phyloP scores from a whole-genome alignment of 2,888 invertebrate species.

The Plemyria rubiginata region DNA sequence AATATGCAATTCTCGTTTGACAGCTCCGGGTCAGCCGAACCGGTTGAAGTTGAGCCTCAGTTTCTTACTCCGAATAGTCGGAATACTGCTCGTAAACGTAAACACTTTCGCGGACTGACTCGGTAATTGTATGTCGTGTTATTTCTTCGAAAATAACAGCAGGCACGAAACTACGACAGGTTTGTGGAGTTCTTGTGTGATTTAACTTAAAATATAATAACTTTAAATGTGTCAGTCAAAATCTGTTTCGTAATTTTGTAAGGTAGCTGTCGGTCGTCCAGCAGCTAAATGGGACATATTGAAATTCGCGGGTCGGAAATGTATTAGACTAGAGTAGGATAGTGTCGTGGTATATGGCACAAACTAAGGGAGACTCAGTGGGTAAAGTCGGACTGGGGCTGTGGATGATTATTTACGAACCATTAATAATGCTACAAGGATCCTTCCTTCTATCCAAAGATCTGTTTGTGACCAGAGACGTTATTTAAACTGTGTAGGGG shows the following conservation, averaged over 20 bases:
- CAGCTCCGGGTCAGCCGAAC: constrained; percentile 37
- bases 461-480: too few relatives aligned
- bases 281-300: too few relatives aligned
- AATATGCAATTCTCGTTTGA: constrained; percentile 34
- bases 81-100: constrained; percentile 31
- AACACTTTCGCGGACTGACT: constrained; percentile 37
- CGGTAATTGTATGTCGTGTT: constrained; percentile 19
- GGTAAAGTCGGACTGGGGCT: too few relatives aligned
- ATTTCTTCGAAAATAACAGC: constrained; percentile 18
- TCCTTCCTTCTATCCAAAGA: too few relatives aligned
- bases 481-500: background rate
- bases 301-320: too few relatives aligned
- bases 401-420: too few relatives aligned
- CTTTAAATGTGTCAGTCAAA: too few relatives aligned
- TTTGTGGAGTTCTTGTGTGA: background rate
- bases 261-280: background rate
- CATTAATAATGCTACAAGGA: too few relatives aligned
- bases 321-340: too few relatives aligned
- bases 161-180: constrained; percentile 9
- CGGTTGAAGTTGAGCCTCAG: constrained; percentile 39
- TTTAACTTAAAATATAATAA: too few relatives aligned
- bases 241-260: constrained; percentile 1
- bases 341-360: too few relatives aligned
- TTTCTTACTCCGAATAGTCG: constrained; percentile 37
- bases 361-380: too few relatives aligned